phyloP scores from a whole-genome alignment of 2,797 vertebrate genomes.

The Xenopus petersii region DNA sequence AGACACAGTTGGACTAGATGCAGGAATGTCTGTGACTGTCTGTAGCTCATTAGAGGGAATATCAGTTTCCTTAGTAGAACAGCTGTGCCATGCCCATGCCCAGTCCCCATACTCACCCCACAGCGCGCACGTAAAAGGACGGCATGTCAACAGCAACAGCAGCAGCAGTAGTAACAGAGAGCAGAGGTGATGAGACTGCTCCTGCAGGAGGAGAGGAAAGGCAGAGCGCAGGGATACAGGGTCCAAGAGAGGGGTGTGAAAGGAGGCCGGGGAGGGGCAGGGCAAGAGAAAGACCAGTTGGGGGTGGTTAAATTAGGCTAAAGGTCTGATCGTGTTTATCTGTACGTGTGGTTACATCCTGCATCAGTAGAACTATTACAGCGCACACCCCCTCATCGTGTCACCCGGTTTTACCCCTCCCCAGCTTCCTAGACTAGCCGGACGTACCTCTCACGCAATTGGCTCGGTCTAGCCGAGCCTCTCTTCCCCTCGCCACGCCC shows the following conservation, averaged over 20 bases:
- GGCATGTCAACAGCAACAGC: slow-evolving; percentile 17
- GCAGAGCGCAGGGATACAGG: slow-evolving; percentile 18
- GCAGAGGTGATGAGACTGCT: slow-evolving; percentile 2
- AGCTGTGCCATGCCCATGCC: too few species aligned
- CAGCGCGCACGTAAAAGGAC: slow-evolving; percentile 32
- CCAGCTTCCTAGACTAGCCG: slow-evolving; percentile 35
- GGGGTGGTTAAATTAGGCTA: slow-evolving; percentile 19
- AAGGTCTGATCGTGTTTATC: slow-evolving; percentile 29
- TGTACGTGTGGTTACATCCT: slow-evolving; percentile 33
- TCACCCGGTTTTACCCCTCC: slow-evolving; percentile 19
- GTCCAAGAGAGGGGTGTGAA: slow-evolving; percentile 11
- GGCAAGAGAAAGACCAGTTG: neutral
- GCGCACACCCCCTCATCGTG: slow-evolving; percentile 27
- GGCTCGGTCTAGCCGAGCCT: slow-evolving; percentile 20
- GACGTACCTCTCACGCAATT: slow-evolving; percentile 9
- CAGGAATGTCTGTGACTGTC: too few species aligned
- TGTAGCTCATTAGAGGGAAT: too few species aligned
- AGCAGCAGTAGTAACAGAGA: neutral
- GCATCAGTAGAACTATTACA: neutral
- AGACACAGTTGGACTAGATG: too few species aligned
- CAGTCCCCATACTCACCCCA: slow-evolving; percentile 27
- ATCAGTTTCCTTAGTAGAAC: too few species aligned
- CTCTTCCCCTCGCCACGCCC: slow-evolving; percentile 3
- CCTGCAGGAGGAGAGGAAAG: slow-evolving; percentile 12
- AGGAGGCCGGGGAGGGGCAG: slow-evolving; percentile 12